These are phyloP conservation scores for Sitta europaea DNA, from an alignment of 2,113 vertebrate species.

Conservation along the genomic window DNA sequence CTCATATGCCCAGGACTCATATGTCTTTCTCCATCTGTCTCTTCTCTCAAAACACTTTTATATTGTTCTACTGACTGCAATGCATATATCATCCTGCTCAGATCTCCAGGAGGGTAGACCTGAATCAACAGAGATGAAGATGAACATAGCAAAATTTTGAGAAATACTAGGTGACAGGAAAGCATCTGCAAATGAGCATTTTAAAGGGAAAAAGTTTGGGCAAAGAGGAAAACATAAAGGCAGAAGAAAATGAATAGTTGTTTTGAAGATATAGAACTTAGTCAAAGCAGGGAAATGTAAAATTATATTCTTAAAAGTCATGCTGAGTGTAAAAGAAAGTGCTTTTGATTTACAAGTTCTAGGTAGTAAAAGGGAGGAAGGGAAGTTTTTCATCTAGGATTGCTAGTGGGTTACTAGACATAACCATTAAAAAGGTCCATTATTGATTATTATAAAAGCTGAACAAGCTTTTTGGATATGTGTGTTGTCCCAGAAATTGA, in stretches of 20 bases:
- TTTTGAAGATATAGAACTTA: not conserved
- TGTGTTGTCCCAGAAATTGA: not conserved
- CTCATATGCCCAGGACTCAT: not conserved
- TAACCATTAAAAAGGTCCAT: not conserved
- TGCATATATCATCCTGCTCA: not conserved
- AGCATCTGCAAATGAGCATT: not conserved
- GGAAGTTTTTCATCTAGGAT: not conserved
- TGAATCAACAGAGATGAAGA: not conserved
- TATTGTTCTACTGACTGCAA: not conserved
- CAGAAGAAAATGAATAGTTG: not conserved
- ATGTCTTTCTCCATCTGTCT: conserved; percentile 25
- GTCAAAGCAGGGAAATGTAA: not conserved
- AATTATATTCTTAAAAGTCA: not conserved
- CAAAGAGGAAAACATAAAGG: not conserved
- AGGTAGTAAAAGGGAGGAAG: not conserved
- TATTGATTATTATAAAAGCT: not conserved
- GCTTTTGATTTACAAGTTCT: not conserved
- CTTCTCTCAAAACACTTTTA: conserved; percentile 27
- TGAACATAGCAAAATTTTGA: not conserved
- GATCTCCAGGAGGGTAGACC: not conserved
- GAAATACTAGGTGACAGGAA: not conserved
- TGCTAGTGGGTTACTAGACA: not conserved
- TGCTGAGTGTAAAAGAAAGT: not conserved
- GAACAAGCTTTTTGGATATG: not conserved
- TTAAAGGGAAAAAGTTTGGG: not conserved